Base-by-base conservation (phyloP, 2,888 invertebrate genomes). In the Ochlodes sylvanus region DNA sequence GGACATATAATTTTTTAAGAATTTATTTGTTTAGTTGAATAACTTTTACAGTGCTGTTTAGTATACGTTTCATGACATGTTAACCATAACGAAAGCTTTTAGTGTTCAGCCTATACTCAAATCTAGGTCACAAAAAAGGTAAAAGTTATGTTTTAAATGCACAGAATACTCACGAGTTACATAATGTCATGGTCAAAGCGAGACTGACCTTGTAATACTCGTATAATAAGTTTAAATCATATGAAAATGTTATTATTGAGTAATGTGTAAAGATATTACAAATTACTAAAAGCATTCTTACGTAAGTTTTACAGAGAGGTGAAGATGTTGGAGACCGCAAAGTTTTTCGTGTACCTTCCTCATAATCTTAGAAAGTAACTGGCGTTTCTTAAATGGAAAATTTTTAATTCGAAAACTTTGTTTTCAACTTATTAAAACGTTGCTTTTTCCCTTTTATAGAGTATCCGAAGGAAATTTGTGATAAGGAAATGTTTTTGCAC, bases 301-400 rank as follows among this genome's bases (percentile, higher is more conserved):
- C 57, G 57, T 41, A 58, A 58, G 42, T 58, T 58, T 57, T 42
- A 21, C 10, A 27, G 57, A 57, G 41, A 58, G 57, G 57, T 58
- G 9, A 15, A 34, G 21, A 38, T 44, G 44, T 44, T 41, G 71
- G 69, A 52, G 61, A 66, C 72, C 75, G 75, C 74, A 60, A 78
- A 76, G 81, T 79, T 78, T 83, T 84, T 81, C 79, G 80, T 78
- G 72, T 67, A 68, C 72, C 72, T 73, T 72, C 76, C 74, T 76
- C 74, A 81, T 81, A 83, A 83, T 84, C 83, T 81, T 71, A 76
- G 75, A 76, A 80, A 82, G 84, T 81, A 83, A 82, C 83, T 79
- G 75, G 76, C 77, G 77, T 78, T 79, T 76, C 76, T 79, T 70
- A 57, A 64, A 67, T 27, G 56, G 57, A 68, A 57, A 54, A 58